A percentile compares a stretch with the other conserved stretches of the same genome.
phyloP scores from a whole-genome alignment of 2,797 vertebrate species.

The Tenualosa ilisha region DNA sequence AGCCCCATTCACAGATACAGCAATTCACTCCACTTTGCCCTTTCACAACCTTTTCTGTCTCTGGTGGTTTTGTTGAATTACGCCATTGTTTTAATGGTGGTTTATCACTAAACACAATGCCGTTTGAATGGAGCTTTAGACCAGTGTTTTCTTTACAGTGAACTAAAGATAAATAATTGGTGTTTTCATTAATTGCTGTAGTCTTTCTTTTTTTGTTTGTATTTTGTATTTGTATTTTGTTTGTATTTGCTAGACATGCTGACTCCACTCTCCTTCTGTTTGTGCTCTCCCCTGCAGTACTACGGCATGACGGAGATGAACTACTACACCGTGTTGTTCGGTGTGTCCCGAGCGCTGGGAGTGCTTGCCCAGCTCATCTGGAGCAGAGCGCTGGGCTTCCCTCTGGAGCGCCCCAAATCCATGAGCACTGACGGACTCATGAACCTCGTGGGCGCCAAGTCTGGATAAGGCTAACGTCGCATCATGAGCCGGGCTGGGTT shows the following conservation, averaged over 20 bases:
- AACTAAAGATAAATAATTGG: too few species aligned
- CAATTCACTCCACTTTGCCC: too few species aligned
- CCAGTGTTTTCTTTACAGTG: background rate
- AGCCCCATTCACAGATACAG: too few species aligned
- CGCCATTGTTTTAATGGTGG: too few species aligned
- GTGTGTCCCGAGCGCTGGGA: constrained; percentile 91
- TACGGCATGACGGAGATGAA: constrained; percentile 98
- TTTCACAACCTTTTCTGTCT: too few species aligned
- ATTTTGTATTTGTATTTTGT: background rate
- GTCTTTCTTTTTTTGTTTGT: too few species aligned
- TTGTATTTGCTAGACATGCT: too few species aligned
- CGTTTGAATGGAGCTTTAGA: too few species aligned
- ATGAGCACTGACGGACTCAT: constrained; percentile 97
- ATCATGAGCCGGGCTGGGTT: constrained; percentile 91
- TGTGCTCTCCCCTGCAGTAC: constrained; percentile 73
- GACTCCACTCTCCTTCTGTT: background rate
- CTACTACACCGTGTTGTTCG: constrained; percentile 97
- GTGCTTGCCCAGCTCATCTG: constrained; percentile 94
- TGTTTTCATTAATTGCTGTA: too few species aligned
- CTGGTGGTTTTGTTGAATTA: too few species aligned
- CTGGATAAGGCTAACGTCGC: constrained; percentile 82
- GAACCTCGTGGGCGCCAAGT: constrained; percentile 85
- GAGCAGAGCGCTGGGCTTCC: constrained; percentile 94
- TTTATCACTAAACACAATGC: too few species aligned
- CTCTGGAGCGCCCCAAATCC: constrained; percentile 94